Evolutionary conservation across 2,888 invertebrate genomes (phyloP).

Genomic region (Schrankia costaestrigalis): DNA sequence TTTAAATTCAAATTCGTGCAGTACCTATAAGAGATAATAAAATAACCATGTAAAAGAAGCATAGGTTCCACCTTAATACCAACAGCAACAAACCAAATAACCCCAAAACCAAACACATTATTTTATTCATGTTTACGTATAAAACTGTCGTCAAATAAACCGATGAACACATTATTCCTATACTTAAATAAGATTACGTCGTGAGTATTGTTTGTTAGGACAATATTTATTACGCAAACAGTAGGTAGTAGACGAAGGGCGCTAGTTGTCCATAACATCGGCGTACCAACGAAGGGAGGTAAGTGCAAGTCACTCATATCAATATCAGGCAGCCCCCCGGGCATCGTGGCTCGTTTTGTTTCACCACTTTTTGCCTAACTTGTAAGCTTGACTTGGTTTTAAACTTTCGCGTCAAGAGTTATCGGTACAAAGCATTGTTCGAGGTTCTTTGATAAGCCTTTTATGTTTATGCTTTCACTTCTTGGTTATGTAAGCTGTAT

Average conservation of each 20-base stretch:
- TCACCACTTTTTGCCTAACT: constrained; percentile 65
- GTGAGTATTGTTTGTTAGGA: constrained; percentile 62
- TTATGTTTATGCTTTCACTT: constrained; percentile 7
- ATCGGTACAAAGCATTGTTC: constrained; percentile 32
- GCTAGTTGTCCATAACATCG: constrained; percentile 67
- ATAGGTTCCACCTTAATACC: too few species aligned
- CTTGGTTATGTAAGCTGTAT: background rate
- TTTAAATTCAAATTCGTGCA: too few species aligned
- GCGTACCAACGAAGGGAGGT: constrained; percentile 51
- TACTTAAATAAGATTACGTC: constrained; percentile 60
- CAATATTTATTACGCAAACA: constrained; percentile 70
- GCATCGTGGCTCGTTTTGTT: constrained; percentile 57
- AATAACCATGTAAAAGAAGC: too few species aligned
- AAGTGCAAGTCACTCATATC: constrained; percentile 80
- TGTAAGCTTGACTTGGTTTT: constrained; percentile 28
- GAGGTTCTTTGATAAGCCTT: constrained; percentile 12
- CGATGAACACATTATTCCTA: constrained; percentile 46
- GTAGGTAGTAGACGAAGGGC: constrained; percentile 33
- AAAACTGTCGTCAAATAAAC: constrained; percentile 17
- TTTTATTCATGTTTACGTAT: constrained; percentile 6
- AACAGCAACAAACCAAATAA: too few species aligned
- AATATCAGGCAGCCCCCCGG: constrained; percentile 61
- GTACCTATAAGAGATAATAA: too few species aligned
- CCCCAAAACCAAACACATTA: too few species aligned
- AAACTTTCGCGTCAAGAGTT: constrained; percentile 34